phyloP scores from a whole-genome alignment of 2,113 vertebrate species.

The Andinoacara biseriatus region DNA sequence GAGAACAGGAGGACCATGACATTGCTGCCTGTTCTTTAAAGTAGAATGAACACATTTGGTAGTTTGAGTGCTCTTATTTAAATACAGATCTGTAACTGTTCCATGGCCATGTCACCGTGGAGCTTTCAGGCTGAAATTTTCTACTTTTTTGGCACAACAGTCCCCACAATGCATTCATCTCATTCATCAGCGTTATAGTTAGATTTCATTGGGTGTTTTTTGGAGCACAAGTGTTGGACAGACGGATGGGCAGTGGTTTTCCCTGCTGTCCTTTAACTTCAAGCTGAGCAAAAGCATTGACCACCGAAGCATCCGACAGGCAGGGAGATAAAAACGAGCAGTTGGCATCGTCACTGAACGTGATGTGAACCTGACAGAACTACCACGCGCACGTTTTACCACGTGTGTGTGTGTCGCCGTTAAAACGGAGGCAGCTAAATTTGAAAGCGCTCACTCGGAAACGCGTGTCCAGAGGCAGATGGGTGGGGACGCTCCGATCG shows the following conservation, averaged over 20 bases:
- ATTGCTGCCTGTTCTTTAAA: neutral
- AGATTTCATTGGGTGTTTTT: neutral
- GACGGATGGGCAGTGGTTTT: neutral
- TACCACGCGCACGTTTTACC: neutral
- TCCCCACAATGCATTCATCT: too few relatives aligned
- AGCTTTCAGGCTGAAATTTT: neutral
- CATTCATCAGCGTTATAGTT: neutral
- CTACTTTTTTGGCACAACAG: neutral
- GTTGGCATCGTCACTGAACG: constrained; percentile 13
- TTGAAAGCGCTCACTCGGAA: neutral
- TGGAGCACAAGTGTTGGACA: neutral
- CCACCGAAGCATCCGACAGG: constrained; percentile 13
- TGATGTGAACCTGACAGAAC: neutral
- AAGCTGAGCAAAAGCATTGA: neutral
- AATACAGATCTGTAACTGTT: neutral
- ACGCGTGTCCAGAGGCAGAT: constrained; percentile 27
- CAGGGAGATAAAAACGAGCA: constrained; percentile 9
- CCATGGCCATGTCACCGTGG: neutral
- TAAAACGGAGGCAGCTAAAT: neutral
- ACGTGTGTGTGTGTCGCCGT: neutral
- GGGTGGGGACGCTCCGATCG: constrained; percentile 25
- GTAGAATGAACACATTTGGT: neutral
- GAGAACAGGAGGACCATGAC: neutral
- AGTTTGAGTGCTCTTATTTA: neutral
- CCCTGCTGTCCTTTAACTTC: neutral